A percentile compares a stretch with the other conserved stretches of the same genome.
Conservation (phyloP, 1,140 invertebrate species). For the Diorhabda sublineata region DNA sequence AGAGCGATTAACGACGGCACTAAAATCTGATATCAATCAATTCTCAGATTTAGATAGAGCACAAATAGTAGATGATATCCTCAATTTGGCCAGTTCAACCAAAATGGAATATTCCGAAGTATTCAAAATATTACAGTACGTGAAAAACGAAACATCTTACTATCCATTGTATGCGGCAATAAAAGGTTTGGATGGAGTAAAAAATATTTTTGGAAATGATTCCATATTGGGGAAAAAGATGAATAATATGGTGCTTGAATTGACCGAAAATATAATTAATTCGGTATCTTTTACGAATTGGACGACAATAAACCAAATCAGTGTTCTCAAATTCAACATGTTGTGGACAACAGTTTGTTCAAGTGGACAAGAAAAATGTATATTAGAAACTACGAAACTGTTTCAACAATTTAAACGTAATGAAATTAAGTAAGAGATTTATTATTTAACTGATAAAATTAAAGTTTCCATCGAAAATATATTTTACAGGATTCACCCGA, state of each 20-base stretch:
- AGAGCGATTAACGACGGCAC: constrained; percentile 54
- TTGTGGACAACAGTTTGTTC: background rate
- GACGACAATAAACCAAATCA: background rate
- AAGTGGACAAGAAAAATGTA: background rate
- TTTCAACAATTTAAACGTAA: background rate
- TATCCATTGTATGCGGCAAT: constrained; percentile 63
- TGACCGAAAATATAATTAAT: background rate
- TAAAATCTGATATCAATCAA: constrained; percentile 51
- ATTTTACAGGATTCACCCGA: constrained; percentile 49
- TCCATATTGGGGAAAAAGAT: background rate
- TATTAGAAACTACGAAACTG: background rate
- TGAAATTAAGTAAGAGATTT: background rate
- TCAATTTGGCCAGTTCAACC: constrained; percentile 56
- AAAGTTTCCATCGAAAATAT: background rate
- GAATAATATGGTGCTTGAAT: background rate
- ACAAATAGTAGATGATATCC: constrained; percentile 74
- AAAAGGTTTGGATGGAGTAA: constrained; percentile 34
- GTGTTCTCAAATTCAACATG: background rate
- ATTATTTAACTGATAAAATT: background rate
- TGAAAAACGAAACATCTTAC: constrained; percentile 59
- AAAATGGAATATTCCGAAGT: constrained; percentile 49
- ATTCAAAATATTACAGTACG: constrained; percentile 56
- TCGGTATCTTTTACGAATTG: background rate
- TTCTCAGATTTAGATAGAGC: constrained; percentile 72
- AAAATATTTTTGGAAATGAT: constrained; percentile 4